phyloP scores from a whole-genome alignment of 1,140 invertebrate genomes.

The Drosophila setifemur region DNA sequence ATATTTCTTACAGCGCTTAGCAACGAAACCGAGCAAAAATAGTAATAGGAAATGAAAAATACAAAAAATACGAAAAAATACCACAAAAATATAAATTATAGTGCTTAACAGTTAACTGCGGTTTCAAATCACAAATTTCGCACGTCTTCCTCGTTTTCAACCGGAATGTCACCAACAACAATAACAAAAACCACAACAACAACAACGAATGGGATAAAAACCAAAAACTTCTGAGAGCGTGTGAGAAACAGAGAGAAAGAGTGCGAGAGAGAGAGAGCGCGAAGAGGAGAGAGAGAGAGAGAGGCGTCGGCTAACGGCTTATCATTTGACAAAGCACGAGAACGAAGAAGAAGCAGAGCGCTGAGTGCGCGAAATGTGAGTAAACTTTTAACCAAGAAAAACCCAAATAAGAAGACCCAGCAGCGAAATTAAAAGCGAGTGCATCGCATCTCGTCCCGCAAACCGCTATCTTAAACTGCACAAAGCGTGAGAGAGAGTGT shows the following conservation, averaged over 20 bases:
- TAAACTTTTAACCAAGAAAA: conserved; percentile 16
- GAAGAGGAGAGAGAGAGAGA: not conserved
- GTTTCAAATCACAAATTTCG: conserved; percentile 19
- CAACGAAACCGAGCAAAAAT: conserved; percentile 31
- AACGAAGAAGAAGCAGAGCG: conserved; percentile 20
- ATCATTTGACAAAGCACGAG: conserved; percentile 41
- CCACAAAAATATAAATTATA: conserved; percentile 30
- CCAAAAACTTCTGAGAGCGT: conserved; percentile 45
- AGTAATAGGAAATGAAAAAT: not conserved
- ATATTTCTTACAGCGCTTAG: conserved; percentile 46
- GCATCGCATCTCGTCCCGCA: not conserved
- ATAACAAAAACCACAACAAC: conserved; percentile 24
- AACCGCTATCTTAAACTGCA: not conserved
- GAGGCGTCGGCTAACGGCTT: conserved; percentile 36
- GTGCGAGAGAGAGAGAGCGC: not conserved
- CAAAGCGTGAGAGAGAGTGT: conserved; percentile 4
- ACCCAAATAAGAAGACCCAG: not conserved
- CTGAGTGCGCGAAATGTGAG: conserved; percentile 42
- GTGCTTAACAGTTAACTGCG: conserved; percentile 44
- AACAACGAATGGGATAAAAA: conserved; percentile 59
- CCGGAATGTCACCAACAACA: conserved; percentile 9
- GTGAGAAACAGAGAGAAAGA: not conserved
- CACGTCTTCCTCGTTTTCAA: conserved; percentile 29
- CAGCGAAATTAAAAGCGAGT: not conserved
- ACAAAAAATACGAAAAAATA: conserved; percentile 22